Evolutionary conservation across 1,140 invertebrate genomes (phyloP).

Genomic region (Chionoecetes opilio): DNA sequence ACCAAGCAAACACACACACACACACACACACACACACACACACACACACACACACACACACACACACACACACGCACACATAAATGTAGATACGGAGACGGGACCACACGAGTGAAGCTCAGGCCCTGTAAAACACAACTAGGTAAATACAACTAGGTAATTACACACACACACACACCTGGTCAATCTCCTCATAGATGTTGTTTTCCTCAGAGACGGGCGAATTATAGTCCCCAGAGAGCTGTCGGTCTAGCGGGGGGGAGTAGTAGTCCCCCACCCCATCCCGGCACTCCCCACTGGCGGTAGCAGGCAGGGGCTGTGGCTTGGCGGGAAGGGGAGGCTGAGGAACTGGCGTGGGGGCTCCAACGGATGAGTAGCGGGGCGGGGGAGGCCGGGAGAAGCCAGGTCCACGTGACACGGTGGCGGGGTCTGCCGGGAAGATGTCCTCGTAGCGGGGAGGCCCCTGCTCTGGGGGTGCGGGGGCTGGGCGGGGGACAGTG

Average conservation of each 20-base stretch:
- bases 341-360: not conserved
- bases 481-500: conserved; percentile 69
- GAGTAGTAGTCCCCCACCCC: conserved; percentile 52
- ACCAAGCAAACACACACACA: no score
- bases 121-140: no score
- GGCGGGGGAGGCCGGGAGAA: conserved; percentile 44
- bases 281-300: not conserved
- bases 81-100: not conserved
- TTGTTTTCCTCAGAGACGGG: conserved; percentile 69
- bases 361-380: conserved; percentile 39
- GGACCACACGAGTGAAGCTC: not conserved
- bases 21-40: not conserved
- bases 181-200: conserved; percentile 75
- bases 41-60: no score
- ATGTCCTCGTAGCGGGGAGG: conserved; percentile 73
- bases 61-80: no score
- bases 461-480: conserved; percentile 60
- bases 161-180: conserved; percentile 32
- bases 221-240: conserved; percentile 70
- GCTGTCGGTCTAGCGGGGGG: conserved; percentile 60
- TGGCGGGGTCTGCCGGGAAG: conserved; percentile 51
- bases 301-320: not conserved
- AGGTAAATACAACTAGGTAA: no score
- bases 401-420: not conserved
- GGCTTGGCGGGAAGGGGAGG: conserved; percentile 58